Conservation (phyloP, 2,888 invertebrate species). For the Eupithecia subfuscata region DNA sequence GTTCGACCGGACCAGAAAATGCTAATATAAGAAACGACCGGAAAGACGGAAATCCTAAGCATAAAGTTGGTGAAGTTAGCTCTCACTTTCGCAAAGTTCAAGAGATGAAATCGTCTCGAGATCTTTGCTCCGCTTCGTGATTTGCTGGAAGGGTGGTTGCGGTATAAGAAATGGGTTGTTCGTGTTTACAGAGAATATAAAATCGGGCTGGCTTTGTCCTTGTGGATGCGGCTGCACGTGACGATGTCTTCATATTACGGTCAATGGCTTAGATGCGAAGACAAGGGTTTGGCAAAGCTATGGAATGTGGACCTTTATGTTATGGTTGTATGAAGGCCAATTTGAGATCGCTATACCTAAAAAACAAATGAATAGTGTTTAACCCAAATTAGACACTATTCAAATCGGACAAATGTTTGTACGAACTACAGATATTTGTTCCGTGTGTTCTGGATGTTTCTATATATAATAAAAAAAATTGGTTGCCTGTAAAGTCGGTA, state of each 20-base stretch:
- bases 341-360: neutral
- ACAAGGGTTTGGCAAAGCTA: neutral
- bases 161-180: slow-evolving; percentile 45
- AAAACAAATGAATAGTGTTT: too few species aligned
- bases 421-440: too few species aligned
- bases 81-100: slow-evolving; percentile 44
- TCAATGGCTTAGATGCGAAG: slow-evolving; percentile 6
- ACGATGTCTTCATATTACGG: slow-evolving; percentile 13
- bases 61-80: slow-evolving; percentile 44
- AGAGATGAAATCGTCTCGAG: slow-evolving; percentile 38
- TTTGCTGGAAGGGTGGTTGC: slow-evolving; percentile 43
- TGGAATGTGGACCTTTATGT: neutral
- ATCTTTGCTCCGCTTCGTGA: slow-evolving; percentile 50
- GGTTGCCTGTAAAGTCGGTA: too few species aligned
- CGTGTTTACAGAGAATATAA: slow-evolving; percentile 24
- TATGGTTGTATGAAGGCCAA: neutral
- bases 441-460: too few species aligned
- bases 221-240: slow-evolving; percentile 3
- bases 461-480: too few species aligned
- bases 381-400: too few species aligned
- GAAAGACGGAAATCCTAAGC: slow-evolving; percentile 45
- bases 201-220: slow-evolving; percentile 12
- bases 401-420: too few species aligned
- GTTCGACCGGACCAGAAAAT: slow-evolving; percentile 37
- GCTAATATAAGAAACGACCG: slow-evolving; percentile 42